Conservation (phyloP, 2,888 invertebrate genomes). For the Cyrtodaria siliqua region DNA sequence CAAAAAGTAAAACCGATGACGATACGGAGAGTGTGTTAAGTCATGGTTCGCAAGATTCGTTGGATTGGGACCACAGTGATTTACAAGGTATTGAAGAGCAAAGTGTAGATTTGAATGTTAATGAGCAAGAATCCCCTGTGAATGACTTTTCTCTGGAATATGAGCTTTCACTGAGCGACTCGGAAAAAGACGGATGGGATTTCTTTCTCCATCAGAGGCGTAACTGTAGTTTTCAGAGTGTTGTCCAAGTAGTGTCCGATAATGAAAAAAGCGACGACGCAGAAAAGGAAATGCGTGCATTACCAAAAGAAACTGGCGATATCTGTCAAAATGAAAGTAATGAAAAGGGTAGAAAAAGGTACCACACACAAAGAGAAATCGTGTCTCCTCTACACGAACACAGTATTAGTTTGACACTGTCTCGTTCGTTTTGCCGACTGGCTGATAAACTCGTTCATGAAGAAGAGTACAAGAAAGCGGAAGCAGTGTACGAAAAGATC, state of each 20-base stretch:
- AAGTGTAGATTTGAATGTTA: conserved; percentile 65
- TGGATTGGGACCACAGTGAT: conserved; percentile 73
- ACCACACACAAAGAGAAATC: conserved; percentile 62
- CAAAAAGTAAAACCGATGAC: conserved; percentile 54
- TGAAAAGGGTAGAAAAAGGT: conserved; percentile 34
- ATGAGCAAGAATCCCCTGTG: conserved; percentile 68
- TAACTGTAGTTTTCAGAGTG: conserved; percentile 74
- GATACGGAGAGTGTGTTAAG: conserved; percentile 66
- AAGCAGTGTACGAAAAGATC: conserved; percentile 78
- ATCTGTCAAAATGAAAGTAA: conserved; percentile 46
- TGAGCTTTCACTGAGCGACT: conserved; percentile 75
- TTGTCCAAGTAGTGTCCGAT: conserved; percentile 71
- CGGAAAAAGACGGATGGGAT: conserved; percentile 78
- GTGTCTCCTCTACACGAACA: conserved; percentile 78
- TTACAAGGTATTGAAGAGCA: conserved; percentile 70
- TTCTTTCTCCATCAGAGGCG: conserved; percentile 78
- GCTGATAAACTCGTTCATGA: conserved; percentile 76
- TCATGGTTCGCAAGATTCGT: conserved; percentile 60
- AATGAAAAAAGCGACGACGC: conserved; percentile 41
- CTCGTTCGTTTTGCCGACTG: conserved; percentile 75
- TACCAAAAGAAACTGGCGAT: conserved; percentile 44
- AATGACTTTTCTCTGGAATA: conserved; percentile 76
- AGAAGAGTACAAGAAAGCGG: conserved; percentile 77
- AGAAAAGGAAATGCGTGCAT: conserved; percentile 27
- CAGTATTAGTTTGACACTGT: conserved; percentile 76